A percentile compares a stretch with the other conserved stretches of the same genome.
Evolutionary conservation across 2,888 invertebrate genomes (phyloP).

Genomic region (Eucera pruinosa): DNA sequence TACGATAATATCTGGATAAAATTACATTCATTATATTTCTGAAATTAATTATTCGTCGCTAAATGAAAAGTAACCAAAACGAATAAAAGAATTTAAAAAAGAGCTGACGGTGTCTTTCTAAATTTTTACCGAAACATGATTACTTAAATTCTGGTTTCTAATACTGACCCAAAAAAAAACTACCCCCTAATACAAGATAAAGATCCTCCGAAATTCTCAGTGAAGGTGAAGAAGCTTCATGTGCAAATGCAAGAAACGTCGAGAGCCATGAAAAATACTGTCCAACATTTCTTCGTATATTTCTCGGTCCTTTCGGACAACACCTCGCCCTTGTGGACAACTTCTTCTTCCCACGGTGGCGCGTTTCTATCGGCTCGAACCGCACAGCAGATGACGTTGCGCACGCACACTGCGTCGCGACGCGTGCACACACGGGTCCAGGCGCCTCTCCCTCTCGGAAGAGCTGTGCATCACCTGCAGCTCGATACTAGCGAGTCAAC

Average conservation of each 20-base stretch:
- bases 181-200: not conserved
- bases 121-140: no score
- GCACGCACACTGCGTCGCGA: slow-evolving; percentile 59
- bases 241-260: not conserved
- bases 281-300: not conserved
- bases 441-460: slow-evolving; percentile 21
- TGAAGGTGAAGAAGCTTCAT: not conserved
- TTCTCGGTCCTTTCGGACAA: slow-evolving; percentile 18
- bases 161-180: slow-evolving; percentile 5
- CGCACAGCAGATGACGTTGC: slow-evolving; percentile 79
- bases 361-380: slow-evolving; percentile 72
- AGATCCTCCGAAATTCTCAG: not conserved
- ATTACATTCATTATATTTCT: no score
- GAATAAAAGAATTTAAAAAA: no score
- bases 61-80: no score
- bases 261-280: slow-evolving; percentile 41
- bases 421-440: slow-evolving; percentile 6
- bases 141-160: not conserved
- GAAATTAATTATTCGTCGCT: no score
- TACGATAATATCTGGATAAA: no score
- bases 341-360: slow-evolving; percentile 81
- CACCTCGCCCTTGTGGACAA: slow-evolving; percentile 34
- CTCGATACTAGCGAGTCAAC: slow-evolving; percentile 67
- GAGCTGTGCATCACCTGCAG: slow-evolving; percentile 72
- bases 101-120: no score